A percentile compares a stretch with the other conserved stretches of the same genome.
These are phyloP conservation scores for Atta colombica DNA, from an alignment of 1,140 invertebrate genomes.

Conservation along the genomic window DNA sequence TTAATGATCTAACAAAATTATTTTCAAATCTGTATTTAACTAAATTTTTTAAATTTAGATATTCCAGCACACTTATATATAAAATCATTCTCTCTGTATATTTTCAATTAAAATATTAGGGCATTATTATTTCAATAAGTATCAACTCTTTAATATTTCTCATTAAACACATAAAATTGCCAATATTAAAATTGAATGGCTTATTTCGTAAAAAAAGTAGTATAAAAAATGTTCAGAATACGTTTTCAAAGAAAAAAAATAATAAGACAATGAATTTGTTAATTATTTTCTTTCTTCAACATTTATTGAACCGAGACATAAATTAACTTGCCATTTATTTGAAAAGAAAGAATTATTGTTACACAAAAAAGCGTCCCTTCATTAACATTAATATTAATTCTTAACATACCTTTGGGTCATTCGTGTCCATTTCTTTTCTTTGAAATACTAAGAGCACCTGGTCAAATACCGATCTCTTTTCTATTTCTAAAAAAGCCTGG, in stretches of 20 bases:
- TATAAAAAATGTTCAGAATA: neutral
- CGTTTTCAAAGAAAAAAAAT: neutral
- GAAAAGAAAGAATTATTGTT: constrained; percentile 29
- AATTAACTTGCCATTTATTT: constrained; percentile 23
- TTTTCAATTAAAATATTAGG: too few species aligned
- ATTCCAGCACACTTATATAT: too few species aligned
- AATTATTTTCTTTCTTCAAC: neutral
- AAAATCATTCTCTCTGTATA: too few species aligned
- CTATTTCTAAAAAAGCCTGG: too few species aligned
- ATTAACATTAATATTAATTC: constrained; percentile 38
- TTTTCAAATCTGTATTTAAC: neutral
- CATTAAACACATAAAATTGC: neutral
- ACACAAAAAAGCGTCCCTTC: neutral
- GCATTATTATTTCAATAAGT: too few species aligned
- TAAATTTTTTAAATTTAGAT: too few species aligned
- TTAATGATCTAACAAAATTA: neutral
- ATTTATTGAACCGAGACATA: constrained; percentile 22
- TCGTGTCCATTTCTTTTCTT: too few species aligned
- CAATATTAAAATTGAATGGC: neutral
- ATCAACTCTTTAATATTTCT: neutral
- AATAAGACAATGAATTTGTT: too few species aligned
- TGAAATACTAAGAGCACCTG: too few species aligned
- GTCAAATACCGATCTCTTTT: too few species aligned
- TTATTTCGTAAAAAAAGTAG: neutral
- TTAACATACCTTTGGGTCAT: too few species aligned